Percentiles rank a stretch among this genome's conserved stretches.
Conservation (phyloP, 2,113 vertebrate genomes). For the Onychostoma macrolepis region DNA sequence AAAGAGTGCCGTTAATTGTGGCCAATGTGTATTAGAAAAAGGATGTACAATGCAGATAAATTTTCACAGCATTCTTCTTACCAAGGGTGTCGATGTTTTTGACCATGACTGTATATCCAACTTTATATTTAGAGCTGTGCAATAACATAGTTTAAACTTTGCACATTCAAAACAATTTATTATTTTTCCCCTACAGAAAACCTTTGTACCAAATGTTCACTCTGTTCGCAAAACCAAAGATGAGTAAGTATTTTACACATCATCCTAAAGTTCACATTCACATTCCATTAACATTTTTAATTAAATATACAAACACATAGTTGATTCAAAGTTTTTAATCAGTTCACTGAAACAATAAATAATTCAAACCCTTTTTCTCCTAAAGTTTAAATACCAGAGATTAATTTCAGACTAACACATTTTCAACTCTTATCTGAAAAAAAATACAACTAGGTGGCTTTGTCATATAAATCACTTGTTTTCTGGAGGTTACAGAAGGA, state of each 20-base stretch:
- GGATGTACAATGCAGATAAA: no score
- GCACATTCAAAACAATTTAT: no score
- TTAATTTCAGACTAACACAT: background rate
- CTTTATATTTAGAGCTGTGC: background rate
- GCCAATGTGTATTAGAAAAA: no score
- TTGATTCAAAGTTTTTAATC: background rate
- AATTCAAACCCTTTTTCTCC: no score
- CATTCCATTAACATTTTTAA: background rate
- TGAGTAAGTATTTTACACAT: slow-evolving; percentile 69
- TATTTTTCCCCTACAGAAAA: slow-evolving; percentile 66
- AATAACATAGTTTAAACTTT: background rate
- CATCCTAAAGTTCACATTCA: background rate
- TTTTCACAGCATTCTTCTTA: no score
- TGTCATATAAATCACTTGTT: slow-evolving; percentile 1
- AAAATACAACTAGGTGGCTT: background rate
- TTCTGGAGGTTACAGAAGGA: slow-evolving; percentile 66
- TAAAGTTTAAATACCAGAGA: background rate
- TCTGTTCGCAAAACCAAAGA: slow-evolving; percentile 77
- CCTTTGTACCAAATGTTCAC: slow-evolving; percentile 76
- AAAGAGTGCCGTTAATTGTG: no score
- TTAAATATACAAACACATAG: background rate
- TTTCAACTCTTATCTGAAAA: background rate
- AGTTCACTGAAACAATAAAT: background rate
- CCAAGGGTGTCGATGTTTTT: no score
- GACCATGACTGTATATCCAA: no score